These are phyloP conservation scores for Sphenodon punctatus DNA, from an alignment of 2,797 vertebrate genomes.

Conservation along the genomic window DNA sequence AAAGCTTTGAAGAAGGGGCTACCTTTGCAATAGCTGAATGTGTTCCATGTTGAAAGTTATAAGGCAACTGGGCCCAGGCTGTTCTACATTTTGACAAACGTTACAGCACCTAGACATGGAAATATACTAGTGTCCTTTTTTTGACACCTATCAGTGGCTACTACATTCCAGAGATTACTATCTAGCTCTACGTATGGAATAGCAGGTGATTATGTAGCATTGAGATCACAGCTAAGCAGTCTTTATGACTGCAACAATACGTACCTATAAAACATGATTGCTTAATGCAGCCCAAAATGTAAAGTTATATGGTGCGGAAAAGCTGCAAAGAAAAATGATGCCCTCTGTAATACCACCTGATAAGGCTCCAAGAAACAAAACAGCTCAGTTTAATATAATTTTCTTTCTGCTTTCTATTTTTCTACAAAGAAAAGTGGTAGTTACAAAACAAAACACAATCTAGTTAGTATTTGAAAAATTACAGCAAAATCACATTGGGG, in stretches of 20 bases:
- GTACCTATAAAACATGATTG: neutral
- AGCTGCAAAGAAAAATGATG: neutral
- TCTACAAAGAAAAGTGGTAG: neutral
- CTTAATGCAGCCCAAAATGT: neutral
- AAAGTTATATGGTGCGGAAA: neutral
- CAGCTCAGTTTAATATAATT: too few relatives aligned
- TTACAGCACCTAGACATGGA: neutral
- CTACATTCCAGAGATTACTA: neutral
- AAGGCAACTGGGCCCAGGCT: neutral
- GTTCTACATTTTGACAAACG: neutral
- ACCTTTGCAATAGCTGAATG: neutral
- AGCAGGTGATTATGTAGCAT: neutral
- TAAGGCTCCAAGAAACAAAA: too few relatives aligned
- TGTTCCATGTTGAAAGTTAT: neutral
- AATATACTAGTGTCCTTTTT: rapidly evolving
- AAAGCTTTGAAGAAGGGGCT: rapidly evolving
- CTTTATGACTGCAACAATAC: neutral
- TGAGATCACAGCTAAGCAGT: neutral
- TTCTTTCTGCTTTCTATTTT: too few relatives aligned
- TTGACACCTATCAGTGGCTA: neutral
- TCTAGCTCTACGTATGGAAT: neutral
- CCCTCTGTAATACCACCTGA: too few relatives aligned
- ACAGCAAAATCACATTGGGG: too few relatives aligned
- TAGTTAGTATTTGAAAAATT: too few relatives aligned
- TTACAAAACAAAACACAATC: neutral